Percentiles rank a stretch among this genome's conserved stretches.
Conservation (phyloP, 2,888 invertebrate species). For the Rotaria magnacalcarata region DNA sequence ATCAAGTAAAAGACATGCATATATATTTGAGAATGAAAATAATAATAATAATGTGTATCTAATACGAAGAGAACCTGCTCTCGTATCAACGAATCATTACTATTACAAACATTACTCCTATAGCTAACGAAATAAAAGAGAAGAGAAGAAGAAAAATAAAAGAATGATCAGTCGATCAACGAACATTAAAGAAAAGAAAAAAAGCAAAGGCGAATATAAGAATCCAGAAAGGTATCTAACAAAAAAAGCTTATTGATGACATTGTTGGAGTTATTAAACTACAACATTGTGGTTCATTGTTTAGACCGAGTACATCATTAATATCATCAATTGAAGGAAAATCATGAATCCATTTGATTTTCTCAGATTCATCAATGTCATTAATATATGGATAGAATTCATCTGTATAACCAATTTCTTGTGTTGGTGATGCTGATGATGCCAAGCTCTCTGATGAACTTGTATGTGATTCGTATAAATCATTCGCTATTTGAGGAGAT, state of each 20-base stretch:
- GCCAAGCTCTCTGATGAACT: neutral
- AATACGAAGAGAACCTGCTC: neutral
- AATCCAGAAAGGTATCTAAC: neutral
- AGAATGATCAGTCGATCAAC: neutral
- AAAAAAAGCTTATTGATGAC: neutral
- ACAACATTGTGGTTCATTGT: neutral
- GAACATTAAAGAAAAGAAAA: neutral
- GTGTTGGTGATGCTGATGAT: neutral
- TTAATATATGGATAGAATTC: neutral
- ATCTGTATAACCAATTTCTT: neutral
- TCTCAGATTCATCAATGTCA: neutral
- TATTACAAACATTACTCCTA: neutral
- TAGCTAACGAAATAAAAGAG: neutral
- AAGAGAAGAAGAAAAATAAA: neutral
- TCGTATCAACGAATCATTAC: neutral
- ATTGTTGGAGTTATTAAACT: neutral
- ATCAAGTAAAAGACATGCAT: neutral
- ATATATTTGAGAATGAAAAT: neutral
- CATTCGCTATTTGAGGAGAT: neutral
- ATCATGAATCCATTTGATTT: neutral
- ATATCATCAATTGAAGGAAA: neutral
- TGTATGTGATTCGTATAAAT: neutral
- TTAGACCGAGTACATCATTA: neutral
- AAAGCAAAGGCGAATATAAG: neutral
- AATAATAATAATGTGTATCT: neutral